A percentile compares a stretch with the other conserved stretches of the same genome.
Conservation (phyloP, 2,797 vertebrate genomes). For the Spinus pinus region DNA sequence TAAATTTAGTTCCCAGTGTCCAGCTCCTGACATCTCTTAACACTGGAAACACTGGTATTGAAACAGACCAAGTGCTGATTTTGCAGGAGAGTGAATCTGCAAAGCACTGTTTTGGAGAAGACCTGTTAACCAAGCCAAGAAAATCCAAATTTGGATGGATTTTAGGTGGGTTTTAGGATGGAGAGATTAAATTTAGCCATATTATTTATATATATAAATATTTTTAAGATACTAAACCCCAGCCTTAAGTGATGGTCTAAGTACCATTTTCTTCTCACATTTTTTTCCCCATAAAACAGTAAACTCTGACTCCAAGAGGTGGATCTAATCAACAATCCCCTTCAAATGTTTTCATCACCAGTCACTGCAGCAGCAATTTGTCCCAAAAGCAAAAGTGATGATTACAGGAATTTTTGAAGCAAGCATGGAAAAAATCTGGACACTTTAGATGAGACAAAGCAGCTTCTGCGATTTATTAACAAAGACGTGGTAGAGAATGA, state of each 20-base stretch:
- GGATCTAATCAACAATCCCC: neutral
- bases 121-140: neutral
- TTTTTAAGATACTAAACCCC: neutral
- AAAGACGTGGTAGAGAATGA: neutral
- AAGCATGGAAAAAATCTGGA: neutral
- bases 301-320: neutral
- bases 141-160: neutral
- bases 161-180: neutral
- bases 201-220: neutral
- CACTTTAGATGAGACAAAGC: neutral
- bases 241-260: neutral
- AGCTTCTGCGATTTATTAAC: neutral
- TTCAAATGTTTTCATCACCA: neutral
- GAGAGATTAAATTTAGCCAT: neutral
- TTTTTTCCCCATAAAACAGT: neutral
- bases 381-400: neutral
- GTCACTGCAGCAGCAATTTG: neutral
- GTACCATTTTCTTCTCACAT: neutral
- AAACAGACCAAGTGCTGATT: neutral
- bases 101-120: neutral
- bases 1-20: neutral
- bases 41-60: neutral
- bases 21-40: neutral
- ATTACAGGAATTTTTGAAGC: neutral
- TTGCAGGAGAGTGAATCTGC: neutral